Percentiles rank a stretch among this genome's conserved stretches.
Evolutionary conservation across 2,888 invertebrate species (phyloP).

Genomic region (Didymodactylos carnosus): DNA sequence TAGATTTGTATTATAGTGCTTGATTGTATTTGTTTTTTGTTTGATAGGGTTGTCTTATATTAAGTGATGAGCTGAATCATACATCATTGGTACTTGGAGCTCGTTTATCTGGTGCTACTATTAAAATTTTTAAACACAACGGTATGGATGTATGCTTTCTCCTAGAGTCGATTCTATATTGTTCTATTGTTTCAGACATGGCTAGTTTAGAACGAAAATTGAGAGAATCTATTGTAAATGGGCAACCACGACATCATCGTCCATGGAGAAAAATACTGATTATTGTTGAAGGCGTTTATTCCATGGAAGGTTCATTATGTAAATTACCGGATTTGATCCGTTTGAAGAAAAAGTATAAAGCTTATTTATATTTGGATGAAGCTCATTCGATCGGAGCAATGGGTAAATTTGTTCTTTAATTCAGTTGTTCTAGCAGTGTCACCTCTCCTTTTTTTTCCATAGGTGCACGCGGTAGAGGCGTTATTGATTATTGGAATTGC

Average conservation of each 20-base stretch:
- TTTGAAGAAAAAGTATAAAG: slow-evolving; percentile 77
- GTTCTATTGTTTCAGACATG: not conserved
- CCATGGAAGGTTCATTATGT: slow-evolving; percentile 86
- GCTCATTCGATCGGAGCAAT: slow-evolving; percentile 90
- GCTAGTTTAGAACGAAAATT: slow-evolving; percentile 55
- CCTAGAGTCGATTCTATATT: not conserved
- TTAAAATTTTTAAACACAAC: slow-evolving; percentile 56
- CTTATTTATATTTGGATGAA: slow-evolving; percentile 86
- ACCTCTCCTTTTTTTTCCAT: too few relatives aligned
- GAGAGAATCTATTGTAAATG: slow-evolving; percentile 52
- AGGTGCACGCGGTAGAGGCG: slow-evolving; percentile 60
- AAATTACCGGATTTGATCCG: slow-evolving; percentile 65
- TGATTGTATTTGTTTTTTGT: too few relatives aligned
- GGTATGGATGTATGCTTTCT: slow-evolving; percentile 40
- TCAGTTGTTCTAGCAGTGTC: too few relatives aligned
- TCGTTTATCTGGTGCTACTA: slow-evolving; percentile 60
- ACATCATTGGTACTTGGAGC: slow-evolving; percentile 83
- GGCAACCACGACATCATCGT: slow-evolving; percentile 51
- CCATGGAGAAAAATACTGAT: slow-evolving; percentile 81
- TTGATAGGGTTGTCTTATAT: slow-evolving; percentile 57
- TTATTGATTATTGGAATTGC: slow-evolving; percentile 63
- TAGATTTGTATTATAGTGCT: too few relatives aligned
- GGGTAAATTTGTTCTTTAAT: too few relatives aligned
- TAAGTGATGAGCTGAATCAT: slow-evolving; percentile 92
- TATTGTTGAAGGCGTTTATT: slow-evolving; percentile 76